Percentiles rank a stretch among this genome's conserved stretches.
These are phyloP conservation scores for Equus przewalskii DNA, from an alignment of 2,113 vertebrate species.

Conservation along the genomic window DNA sequence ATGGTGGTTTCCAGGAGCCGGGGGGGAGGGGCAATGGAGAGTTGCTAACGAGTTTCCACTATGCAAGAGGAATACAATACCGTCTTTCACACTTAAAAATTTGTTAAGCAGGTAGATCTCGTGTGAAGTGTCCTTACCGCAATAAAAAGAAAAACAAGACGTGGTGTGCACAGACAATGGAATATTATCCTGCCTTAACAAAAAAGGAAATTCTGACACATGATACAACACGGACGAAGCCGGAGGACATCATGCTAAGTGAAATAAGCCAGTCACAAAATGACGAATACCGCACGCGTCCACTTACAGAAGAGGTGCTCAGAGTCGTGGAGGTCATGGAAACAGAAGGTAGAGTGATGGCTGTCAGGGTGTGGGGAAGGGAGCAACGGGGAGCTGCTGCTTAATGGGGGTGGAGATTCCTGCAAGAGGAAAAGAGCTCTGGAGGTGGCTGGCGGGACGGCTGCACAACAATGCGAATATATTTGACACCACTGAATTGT, in stretches of 20 bases:
- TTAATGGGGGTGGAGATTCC: neutral
- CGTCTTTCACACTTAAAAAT: rapidly evolving
- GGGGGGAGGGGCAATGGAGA: rapidly evolving
- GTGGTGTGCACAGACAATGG: rapidly evolving
- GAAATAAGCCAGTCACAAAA: neutral
- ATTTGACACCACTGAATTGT: rapidly evolving
- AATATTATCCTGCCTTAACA: too few relatives aligned
- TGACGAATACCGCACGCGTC: rapidly evolving
- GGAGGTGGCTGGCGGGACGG: neutral
- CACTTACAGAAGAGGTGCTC: neutral
- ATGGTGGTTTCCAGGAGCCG: neutral
- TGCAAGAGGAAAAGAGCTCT: rapidly evolving
- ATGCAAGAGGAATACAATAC: rapidly evolving
- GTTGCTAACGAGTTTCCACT: too few relatives aligned
- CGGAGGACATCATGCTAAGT: too few relatives aligned
- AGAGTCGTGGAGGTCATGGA: rapidly evolving
- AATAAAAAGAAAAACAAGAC: neutral
- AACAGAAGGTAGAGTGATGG: neutral
- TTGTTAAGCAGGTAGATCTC: neutral
- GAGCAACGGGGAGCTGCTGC: rapidly evolving
- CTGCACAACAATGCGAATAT: rapidly evolving
- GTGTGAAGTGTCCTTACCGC: rapidly evolving
- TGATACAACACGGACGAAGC: rapidly evolving
- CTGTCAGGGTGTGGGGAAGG: neutral
- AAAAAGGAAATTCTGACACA: neutral